A percentile compares a stretch with the other conserved stretches of the same genome.
phyloP scores from a whole-genome alignment of 2,113 vertebrate species.

The Myiozetetes cayanensis region DNA sequence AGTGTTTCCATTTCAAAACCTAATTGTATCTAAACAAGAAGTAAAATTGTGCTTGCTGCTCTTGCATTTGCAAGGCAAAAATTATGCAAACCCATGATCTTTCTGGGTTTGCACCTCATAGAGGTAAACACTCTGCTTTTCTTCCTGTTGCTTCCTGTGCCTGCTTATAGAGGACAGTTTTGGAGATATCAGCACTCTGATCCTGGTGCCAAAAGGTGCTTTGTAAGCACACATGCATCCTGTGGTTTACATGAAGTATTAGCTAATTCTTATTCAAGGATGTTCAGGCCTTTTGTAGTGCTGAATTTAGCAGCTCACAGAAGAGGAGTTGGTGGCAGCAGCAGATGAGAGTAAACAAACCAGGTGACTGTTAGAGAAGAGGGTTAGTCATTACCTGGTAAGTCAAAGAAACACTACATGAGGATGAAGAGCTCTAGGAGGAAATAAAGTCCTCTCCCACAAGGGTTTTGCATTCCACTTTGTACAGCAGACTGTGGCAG shows the following conservation, averaged over 20 bases:
- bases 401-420: rapidly evolving
- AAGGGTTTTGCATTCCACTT: not conserved
- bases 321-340: not conserved
- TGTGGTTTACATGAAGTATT: not conserved
- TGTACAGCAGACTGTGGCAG: not conserved
- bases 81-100: not conserved
- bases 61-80: not conserved
- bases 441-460: not conserved
- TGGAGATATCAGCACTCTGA: not conserved
- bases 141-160: not conserved
- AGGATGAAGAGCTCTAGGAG: not conserved
- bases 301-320: not conserved
- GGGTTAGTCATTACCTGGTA: not conserved
- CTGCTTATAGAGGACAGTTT: not conserved
- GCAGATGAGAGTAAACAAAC: not conserved
- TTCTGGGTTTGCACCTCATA: not conserved
- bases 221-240: not conserved
- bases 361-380: not conserved
- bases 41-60: not conserved
- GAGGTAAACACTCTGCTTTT: not conserved
- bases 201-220: not conserved
- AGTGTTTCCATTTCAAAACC: not conserved
- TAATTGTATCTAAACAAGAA: not conserved
- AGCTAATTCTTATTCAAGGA: not conserved
- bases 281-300: not conserved